These are phyloP conservation scores for Theonella swinhoei DNA, from an alignment of 37 sponge, comb jelly and placozoan genomes.

Conservation along the genomic window DNA sequence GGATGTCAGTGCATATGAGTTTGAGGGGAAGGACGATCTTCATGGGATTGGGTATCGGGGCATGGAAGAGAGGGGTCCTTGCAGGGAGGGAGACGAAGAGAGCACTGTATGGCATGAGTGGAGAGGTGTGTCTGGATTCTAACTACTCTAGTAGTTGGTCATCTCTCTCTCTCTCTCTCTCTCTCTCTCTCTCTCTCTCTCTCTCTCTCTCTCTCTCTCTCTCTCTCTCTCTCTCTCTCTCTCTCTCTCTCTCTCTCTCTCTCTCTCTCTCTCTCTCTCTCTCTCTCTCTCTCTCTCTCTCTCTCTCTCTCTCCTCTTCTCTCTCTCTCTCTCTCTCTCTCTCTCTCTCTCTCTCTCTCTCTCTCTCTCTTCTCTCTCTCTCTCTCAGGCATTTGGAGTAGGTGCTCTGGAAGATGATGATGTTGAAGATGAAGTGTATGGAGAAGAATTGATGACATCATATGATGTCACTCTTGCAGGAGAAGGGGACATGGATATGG, in stretches of 20 bases:
- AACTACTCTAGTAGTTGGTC: too few species aligned
- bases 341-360: neutral
- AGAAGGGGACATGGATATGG: slow-evolving; percentile 48
- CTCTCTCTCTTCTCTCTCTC: neutral
- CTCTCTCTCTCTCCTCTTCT: neutral
- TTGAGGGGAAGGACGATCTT: slow-evolving; percentile 70
- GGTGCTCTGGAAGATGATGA: slow-evolving; percentile 92
- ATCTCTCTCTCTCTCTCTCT: neutral
- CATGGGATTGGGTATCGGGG: slow-evolving; percentile 88
- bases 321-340: neutral
- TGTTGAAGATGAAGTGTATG: slow-evolving; percentile 86
- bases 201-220: neutral
- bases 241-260: neutral
- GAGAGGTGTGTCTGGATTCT: slow-evolving; percentile 69
- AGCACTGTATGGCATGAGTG: slow-evolving; percentile 78
- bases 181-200: neutral
- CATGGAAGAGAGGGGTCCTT: slow-evolving; percentile 36
- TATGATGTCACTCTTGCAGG: slow-evolving; percentile 57
- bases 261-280: neutral
- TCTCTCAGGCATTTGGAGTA: slow-evolving; percentile 88
- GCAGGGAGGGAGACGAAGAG: slow-evolving; percentile 16
- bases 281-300: neutral
- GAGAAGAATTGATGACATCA: slow-evolving; percentile 55
- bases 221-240: neutral
- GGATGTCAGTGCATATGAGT: slow-evolving; percentile 57